Conservation (phyloP, 2,888 invertebrate species). For the Coleophora flavipennella region DNA sequence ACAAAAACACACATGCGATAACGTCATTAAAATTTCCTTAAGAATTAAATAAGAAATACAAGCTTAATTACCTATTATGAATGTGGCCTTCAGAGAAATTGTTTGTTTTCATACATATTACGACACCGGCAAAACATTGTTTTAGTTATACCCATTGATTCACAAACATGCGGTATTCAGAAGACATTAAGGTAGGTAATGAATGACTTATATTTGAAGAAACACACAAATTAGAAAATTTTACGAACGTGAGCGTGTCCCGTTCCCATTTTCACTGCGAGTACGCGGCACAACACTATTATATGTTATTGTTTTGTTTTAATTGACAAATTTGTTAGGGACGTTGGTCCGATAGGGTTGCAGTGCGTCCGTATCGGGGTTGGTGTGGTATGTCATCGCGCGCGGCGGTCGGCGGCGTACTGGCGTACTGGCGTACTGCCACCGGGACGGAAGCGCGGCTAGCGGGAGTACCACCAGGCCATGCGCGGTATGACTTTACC, state of each 20-base stretch:
- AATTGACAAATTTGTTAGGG: constrained; percentile 4
- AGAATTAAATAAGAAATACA: constrained; percentile 6
- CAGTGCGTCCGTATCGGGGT: constrained; percentile 19
- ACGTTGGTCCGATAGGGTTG: constrained; percentile 21
- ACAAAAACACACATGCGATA: constrained; percentile 23
- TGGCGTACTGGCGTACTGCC: constrained; percentile 40
- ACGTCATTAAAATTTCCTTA: constrained; percentile 18
- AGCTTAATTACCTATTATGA: constrained; percentile 27
- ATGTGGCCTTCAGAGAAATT: constrained; percentile 17
- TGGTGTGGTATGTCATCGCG: constrained; percentile 52
- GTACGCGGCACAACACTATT: constrained; percentile 28
- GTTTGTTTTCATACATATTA: constrained; percentile 11
- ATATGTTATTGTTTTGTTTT: constrained; percentile 1
- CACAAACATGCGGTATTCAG: constrained; percentile 29
- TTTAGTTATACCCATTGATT: constrained; percentile 25
- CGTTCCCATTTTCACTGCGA: constrained; percentile 32
- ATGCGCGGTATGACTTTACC: constrained; percentile 23
- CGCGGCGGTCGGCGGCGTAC: constrained; percentile 44
- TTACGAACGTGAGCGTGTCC: constrained; percentile 59
- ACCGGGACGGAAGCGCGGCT: constrained; percentile 18
- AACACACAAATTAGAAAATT: constrained; percentile 35
- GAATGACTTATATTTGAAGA: constrained; percentile 8
- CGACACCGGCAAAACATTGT: constrained; percentile 32
- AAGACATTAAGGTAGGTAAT: constrained; percentile 46
- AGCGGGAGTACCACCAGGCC: constrained; percentile 18